Evolutionary conservation across 2,888 invertebrate genomes (phyloP), one percentile per base, ranked within the genome.

Genomic region (Acanthopleura granulata): DNA sequence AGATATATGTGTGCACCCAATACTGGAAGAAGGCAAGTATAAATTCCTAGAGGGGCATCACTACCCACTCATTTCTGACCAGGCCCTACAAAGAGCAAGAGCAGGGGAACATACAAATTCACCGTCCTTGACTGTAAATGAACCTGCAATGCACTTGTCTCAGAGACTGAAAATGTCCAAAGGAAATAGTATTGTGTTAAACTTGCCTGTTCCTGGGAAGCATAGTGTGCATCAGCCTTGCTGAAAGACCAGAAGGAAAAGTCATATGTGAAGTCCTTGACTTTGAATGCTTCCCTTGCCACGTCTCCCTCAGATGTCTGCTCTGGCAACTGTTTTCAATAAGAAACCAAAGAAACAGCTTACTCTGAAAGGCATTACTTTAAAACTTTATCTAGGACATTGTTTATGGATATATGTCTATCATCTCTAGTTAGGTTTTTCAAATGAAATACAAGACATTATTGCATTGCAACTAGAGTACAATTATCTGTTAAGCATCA

Each of bases 231-330:
- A 62, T 87, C 87, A 9, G 77, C 75, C 40, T 72, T 75, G 40
- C 82, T 79, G 30, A 85, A 84, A 11, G 89, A 86, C 88, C 89
- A 89, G 78, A 89, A 89, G 40, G 89, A 89, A 75, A 86, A 85
- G 79, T 90, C 90, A 83, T 87, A 90, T 4, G 88, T 88, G 79
- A 89, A 90, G 50, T 87, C 87, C 77, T 89, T 88, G 30, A 82
- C 75, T 77, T 85, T 82, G 77, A 86, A 80, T 1, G 80, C 79
- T 51, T 89, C 89, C 29, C 87, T 75, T 0, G 81, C 83, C 61
- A 76, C 69, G 66, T 88, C 88, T 3, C 85, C 86, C 49, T 86
- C 86, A 22, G 74, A 75, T n/a, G 76, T 77, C n/a, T 77, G 77
- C 62, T 83, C 84, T 62, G 82, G 76, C 49, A 85, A 75, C 85